A percentile compares a stretch with the other conserved stretches of the same genome.
Evolutionary conservation across 1,140 invertebrate genomes (phyloP).

Genomic region (Lordiphosa collinella): DNA sequence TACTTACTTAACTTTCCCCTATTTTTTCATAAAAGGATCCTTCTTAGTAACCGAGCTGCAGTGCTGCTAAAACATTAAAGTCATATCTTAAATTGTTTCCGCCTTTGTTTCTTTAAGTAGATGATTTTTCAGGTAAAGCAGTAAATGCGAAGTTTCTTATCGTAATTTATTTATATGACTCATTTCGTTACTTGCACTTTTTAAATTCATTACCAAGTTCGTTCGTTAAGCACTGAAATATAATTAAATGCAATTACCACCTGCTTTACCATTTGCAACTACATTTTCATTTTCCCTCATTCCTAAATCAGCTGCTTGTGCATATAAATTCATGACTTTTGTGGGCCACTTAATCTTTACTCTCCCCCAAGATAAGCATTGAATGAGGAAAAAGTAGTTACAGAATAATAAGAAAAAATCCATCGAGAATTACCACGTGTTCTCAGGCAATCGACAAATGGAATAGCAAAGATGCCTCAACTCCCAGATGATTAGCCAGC

Average conservation of each 20-base stretch:
- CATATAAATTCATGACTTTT: slow-evolving; percentile 43
- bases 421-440: slow-evolving; percentile 41
- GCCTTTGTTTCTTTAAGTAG: too few relatives aligned
- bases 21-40: too few relatives aligned
- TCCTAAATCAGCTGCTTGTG: slow-evolving; percentile 24
- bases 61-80: too few relatives aligned
- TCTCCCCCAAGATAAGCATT: slow-evolving; percentile 22
- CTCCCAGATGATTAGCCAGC: slow-evolving; percentile 53
- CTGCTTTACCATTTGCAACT: slow-evolving; percentile 18
- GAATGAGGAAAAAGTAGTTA: slow-evolving; percentile 46
- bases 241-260: slow-evolving; percentile 58
- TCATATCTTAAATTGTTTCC: too few relatives aligned
- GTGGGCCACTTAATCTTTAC: slow-evolving; percentile 14
- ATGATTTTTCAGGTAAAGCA: too few relatives aligned
- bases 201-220: neutral
- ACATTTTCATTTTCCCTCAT: neutral
- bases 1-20: too few relatives aligned
- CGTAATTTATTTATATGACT: too few relatives aligned
- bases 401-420: slow-evolving; percentile 32
- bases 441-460: slow-evolving; percentile 61
- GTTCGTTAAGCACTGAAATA: slow-evolving; percentile 13
- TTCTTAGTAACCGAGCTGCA: too few relatives aligned
- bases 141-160: too few relatives aligned
- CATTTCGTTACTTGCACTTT: neutral
- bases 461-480: slow-evolving; percentile 40